phyloP scores from a whole-genome alignment of 2,888 invertebrate genomes.

The Synergus itoensis region DNA sequence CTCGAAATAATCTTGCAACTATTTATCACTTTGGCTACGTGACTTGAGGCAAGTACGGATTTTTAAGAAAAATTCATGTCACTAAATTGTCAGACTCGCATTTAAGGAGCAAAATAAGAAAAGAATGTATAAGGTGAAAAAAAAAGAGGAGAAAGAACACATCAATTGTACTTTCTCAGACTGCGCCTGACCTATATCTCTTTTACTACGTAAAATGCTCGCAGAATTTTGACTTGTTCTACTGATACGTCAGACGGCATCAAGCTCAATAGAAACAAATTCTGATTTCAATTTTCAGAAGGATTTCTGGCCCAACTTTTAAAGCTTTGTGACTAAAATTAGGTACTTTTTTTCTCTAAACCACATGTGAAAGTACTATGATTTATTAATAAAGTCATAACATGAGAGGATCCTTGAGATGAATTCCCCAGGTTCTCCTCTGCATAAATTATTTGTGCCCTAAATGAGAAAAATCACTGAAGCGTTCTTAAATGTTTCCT shows the following conservation, averaged over 20 bases:
- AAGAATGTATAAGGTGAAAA: neutral
- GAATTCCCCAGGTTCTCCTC: neutral
- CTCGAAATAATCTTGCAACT: neutral
- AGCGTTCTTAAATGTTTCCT: neutral
- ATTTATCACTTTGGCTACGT: neutral
- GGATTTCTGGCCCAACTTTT: neutral
- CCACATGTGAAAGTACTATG: neutral
- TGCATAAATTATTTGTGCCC: slow-evolving; percentile 8
- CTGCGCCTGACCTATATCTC: slow-evolving; percentile 6
- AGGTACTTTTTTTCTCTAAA: neutral
- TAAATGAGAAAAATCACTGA: slow-evolving; percentile 1
- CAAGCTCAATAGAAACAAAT: neutral
- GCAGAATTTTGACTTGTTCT: neutral
- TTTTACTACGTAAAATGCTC: slow-evolving; percentile 10
- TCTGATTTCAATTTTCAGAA: neutral
- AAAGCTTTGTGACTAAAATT: too few relatives aligned
- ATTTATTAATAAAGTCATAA: slow-evolving; percentile 7
- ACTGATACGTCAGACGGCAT: neutral
- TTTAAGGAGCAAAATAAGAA: neutral
- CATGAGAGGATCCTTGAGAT: neutral
- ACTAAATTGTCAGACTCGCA: neutral
- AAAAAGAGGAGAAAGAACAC: neutral
- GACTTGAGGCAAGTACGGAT: neutral
- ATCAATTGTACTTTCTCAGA: slow-evolving; percentile 5
- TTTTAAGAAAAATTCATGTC: neutral